These are phyloP conservation scores for Habroteleia sp. DNA, from an alignment of 2,888 invertebrate genomes.

Conservation along the genomic window DNA sequence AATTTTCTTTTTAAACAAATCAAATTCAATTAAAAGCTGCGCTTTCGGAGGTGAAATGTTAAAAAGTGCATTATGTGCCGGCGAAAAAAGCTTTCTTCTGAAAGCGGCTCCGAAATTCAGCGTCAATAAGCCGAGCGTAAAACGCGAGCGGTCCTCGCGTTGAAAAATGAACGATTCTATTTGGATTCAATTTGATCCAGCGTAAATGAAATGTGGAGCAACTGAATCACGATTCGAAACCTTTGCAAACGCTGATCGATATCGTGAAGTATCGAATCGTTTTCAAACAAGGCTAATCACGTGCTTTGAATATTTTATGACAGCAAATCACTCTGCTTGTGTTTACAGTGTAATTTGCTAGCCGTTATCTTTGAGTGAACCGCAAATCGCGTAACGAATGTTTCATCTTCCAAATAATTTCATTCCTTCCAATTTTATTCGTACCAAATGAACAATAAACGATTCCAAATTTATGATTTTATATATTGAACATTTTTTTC, in stretches of 20 bases:
- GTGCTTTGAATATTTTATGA: conserved; percentile 43
- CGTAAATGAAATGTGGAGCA: conserved; percentile 34
- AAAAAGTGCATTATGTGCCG: conserved; percentile 1
- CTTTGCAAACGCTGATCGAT: conserved; percentile 37
- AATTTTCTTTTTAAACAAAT: too few species aligned
- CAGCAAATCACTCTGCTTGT: conserved; percentile 20
- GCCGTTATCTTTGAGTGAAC: conserved; percentile 27
- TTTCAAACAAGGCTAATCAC: conserved; percentile 47
- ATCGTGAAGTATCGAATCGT: conserved; percentile 50
- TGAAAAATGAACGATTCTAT: conserved; percentile 24
- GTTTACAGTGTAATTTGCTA: conserved; percentile 34
- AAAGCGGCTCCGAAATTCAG: conserved; percentile 3
- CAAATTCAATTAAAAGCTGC: too few species aligned
- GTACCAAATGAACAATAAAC: too few species aligned
- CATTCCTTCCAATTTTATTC: too few species aligned
- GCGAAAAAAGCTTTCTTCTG: not conserved
- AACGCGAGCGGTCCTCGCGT: conserved; percentile 5
- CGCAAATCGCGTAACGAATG: conserved; percentile 25
- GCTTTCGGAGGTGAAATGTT: not conserved
- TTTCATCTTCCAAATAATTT: too few species aligned
- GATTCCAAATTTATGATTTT: too few species aligned
- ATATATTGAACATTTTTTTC: too few species aligned
- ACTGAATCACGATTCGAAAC: conserved; percentile 43
- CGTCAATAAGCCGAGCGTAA: conserved; percentile 1
- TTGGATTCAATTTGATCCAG: conserved; percentile 27